phyloP scores from a whole-genome alignment of 2,113 vertebrate species.

The Zosterops borbonicus region DNA sequence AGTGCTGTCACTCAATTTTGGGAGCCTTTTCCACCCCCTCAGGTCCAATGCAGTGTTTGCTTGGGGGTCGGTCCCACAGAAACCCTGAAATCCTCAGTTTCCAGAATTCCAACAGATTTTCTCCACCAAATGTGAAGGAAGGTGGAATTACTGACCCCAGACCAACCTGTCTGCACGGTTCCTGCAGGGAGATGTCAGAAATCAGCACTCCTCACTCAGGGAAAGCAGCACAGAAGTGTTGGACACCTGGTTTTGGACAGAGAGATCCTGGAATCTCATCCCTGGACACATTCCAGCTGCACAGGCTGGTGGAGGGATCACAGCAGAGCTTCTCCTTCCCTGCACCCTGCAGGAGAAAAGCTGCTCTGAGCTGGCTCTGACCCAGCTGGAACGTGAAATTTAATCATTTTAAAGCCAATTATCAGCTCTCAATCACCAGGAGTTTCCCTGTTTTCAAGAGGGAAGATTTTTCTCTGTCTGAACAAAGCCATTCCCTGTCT shows the following conservation, averaged over 20 bases:
- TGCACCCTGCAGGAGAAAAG: neutral
- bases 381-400: neutral
- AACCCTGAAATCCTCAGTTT: neutral
- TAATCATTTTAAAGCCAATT: neutral
- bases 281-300: neutral
- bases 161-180: rapidly evolving
- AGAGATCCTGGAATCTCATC: neutral
- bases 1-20: neutral
- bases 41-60: neutral
- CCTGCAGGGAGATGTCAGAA: rapidly evolving
- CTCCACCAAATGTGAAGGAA: neutral
- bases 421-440: neutral
- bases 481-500: neutral
- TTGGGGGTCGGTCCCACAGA: neutral
- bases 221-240: neutral
- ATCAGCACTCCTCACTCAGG: neutral
- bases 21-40: neutral
- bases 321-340: neutral
- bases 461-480: neutral
- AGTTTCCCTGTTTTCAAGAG: neutral
- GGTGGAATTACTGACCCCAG: neutral
- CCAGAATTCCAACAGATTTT: neutral
- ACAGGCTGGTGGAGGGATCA: no score
- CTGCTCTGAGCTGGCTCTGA: neutral
- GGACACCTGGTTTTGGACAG: neutral